phyloP scores from a whole-genome alignment of 2,888 invertebrate species.

The Drosophila affinis region DNA sequence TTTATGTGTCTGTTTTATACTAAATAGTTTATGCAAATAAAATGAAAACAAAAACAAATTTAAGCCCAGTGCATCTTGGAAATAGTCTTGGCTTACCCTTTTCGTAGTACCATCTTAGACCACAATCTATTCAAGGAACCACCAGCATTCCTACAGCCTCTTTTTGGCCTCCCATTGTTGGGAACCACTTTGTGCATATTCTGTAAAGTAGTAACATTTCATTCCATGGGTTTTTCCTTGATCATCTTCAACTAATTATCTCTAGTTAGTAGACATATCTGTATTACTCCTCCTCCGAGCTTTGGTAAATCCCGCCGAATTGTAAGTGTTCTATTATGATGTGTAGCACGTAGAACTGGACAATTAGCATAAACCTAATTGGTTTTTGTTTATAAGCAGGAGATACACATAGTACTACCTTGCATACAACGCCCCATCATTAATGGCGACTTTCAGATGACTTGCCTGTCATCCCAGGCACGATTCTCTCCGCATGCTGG shows the following conservation, averaged over 20 bases:
- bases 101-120: no score
- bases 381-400: constrained; percentile 40
- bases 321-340: constrained; percentile 29
- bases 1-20: no score
- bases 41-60: no score
- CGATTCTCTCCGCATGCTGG: constrained; percentile 45
- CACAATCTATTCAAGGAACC: no score
- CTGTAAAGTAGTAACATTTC: no score
- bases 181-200: no score
- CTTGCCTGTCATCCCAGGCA: constrained; percentile 62
- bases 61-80: background rate
- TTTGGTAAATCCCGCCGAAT: background rate
- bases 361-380: constrained; percentile 54
- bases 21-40: no score
- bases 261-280: no score
- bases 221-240: no score
- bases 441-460: constrained; percentile 68
- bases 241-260: no score
- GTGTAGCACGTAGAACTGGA: constrained; percentile 45
- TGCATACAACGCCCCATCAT: constrained; percentile 52
- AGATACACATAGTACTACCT: constrained; percentile 14
- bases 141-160: no score
- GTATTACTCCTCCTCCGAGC: background rate
- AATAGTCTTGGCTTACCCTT: background rate
- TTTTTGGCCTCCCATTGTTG: no score